Evolutionary conservation across 92 coral and sea anemone genomes (phyloP), one percentile per base, ranked within the genome.

Genomic region (Nematostella vectensis): DNA sequence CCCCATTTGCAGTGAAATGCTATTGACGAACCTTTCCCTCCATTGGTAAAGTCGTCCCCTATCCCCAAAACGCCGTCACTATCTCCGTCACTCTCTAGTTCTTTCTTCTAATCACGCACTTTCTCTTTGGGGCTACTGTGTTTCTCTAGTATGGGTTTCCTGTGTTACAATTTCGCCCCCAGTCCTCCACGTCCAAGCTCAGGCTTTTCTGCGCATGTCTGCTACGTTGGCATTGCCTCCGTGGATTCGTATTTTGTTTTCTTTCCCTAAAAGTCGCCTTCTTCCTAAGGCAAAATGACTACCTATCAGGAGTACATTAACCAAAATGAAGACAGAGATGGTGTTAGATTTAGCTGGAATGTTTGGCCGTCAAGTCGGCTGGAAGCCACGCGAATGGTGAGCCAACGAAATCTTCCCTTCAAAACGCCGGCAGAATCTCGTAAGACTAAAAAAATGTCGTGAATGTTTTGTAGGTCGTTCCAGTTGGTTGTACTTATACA

Each of bases 281-380:
- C 8, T 36, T 15, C 31, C 30, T 23, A 48, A 27, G 68, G 19
- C 20, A 71, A 89, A 80, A 85, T 86, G 97, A 62, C 87, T 40
- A 86, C 95, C 23, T 89, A 89, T 71, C 97, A 89, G 68, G 96
- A 89, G 47, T 89, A 81, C 81, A 89, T 89, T 54, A 88, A 79
- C 55, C 97, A 89, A 68, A 89, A 86, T 58, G 97, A 89, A 67
- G 97, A 89, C 62, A 77, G 97, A 51, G 97, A 89, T 71, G 97
- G 97, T 57, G 88, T 89, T 31, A 76, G 97, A 48, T 89, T 89
- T 65, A 86, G 97, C 67, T 89, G 97, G 97, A 89, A 89, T 62
- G 97, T 89, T 21, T 89, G 97, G 97, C 97, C 97, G 21, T 89
- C 97, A 10, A 89, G 97, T 58, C 87, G 97, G n/a, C 73, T 89